Conservation (phyloP, 2,797 vertebrate genomes). For the Pseudochromis fuscus region DNA sequence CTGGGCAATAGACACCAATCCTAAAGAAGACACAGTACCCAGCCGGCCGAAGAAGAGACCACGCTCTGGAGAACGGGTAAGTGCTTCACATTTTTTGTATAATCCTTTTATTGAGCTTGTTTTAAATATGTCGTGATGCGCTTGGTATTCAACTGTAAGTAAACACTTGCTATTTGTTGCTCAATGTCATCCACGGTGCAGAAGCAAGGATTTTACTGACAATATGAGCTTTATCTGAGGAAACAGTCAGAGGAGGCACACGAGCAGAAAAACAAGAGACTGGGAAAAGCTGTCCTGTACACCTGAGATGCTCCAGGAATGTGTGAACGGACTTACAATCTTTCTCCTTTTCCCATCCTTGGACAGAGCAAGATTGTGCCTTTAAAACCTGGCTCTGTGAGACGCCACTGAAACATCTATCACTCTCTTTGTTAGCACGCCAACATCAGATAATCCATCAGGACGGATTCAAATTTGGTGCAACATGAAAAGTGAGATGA, state of each 20-base stretch:
- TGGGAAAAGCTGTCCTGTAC: conserved; percentile 3
- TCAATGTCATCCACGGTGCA: conserved; percentile 6
- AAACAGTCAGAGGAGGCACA: conserved; percentile 1
- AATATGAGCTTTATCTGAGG: not conserved
- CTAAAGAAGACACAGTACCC: conserved; percentile 89
- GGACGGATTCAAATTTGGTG: too few relatives aligned
- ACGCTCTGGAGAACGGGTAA: conserved; percentile 90
- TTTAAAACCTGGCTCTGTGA: not conserved
- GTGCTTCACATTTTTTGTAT: conserved; percentile 3
- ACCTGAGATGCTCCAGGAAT: conserved; percentile 14
- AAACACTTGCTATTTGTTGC: not conserved
- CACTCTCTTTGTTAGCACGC: too few relatives aligned
- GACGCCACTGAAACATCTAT: too few relatives aligned
- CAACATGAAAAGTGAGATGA: too few relatives aligned
- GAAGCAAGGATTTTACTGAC: not conserved
- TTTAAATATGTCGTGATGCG: not conserved
- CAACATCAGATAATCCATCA: not conserved
- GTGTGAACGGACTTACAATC: conserved; percentile 7
- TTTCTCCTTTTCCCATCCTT: not conserved
- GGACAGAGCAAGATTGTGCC: not conserved
- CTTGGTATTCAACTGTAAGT: not conserved
- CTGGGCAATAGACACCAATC: conserved; percentile 93
- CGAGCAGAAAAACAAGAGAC: conserved; percentile 4
- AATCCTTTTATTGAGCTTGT: not conserved
- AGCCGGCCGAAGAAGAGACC: conserved; percentile 92